These are phyloP conservation scores for Cliona cf. orientalis DNA, from an alignment of 37 sponge, comb jelly and placozoan genomes.

Conservation along the genomic window DNA sequence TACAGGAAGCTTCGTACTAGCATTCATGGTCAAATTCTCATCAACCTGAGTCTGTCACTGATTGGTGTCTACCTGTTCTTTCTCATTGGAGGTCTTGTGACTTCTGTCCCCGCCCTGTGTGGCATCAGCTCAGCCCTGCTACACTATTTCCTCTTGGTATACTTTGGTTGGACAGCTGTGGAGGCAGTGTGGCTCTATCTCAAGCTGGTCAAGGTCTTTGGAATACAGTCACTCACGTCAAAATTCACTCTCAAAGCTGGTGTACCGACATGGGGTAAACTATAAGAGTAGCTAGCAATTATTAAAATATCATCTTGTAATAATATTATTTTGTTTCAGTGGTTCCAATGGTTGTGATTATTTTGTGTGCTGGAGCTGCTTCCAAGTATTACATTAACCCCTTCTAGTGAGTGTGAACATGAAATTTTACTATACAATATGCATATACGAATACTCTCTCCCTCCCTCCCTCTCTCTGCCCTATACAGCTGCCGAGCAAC, in stretches of 20 bases:
- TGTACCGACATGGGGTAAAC: slow-evolving; percentile 52
- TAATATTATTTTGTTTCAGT: no score
- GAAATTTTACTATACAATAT: no score
- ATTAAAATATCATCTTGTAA: no score
- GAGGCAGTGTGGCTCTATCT: slow-evolving; percentile 59
- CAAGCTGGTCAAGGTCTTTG: slow-evolving; percentile 56
- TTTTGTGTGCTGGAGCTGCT: slow-evolving; percentile 42
- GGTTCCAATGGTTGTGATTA: slow-evolving; percentile 36
- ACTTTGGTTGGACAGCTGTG: slow-evolving; percentile 62
- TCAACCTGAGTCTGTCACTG: slow-evolving; percentile 64
- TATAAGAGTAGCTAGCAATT: no score
- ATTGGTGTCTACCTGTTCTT: slow-evolving; percentile 54
- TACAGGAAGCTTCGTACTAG: slow-evolving; percentile 48
- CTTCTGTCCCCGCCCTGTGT: slow-evolving; percentile 35
- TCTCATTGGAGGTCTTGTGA: slow-evolving; percentile 29
- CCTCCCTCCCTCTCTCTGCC: no score
- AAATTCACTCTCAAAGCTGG: slow-evolving; percentile 27
- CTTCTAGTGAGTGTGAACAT: slow-evolving; percentile 16
- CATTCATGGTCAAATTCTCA: slow-evolving; percentile 39
- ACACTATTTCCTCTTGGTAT: slow-evolving; percentile 72
- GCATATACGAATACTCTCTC: no score
- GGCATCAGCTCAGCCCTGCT: slow-evolving; percentile 55
- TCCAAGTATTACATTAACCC: slow-evolving; percentile 21
- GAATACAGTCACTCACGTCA: background rate
- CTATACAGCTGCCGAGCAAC: no score